Base-by-base conservation (phyloP, 2,113 vertebrate species). In the Penelope pileata region DNA sequence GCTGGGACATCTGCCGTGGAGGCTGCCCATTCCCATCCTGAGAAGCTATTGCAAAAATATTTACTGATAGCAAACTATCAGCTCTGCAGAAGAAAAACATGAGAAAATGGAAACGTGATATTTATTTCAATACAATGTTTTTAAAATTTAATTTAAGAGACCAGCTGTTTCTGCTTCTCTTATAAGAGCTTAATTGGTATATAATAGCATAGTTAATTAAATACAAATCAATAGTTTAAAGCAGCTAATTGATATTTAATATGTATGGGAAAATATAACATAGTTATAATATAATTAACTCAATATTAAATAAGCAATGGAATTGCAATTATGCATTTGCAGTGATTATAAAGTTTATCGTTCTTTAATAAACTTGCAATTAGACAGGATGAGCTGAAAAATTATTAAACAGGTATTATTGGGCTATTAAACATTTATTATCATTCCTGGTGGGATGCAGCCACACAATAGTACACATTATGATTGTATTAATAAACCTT, bases 221-320 rank as follows among this genome's bases (percentile, higher is more conserved):
- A 97, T 97, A 98, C 96, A 97, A 97, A 98, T 98, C 98, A 98
- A 98, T 98, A 98, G 94, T 96, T 96, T 97, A 97, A 98, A 98
- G 90, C 97, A 97, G 94, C 96, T 98, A 98, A 98, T 98, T 98
- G 98, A 98, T 98, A 97, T 97, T 98, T 98, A 98, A 98, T 98
- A 98, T 97, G 96, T 97, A 96, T 94, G 94, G 97, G 95, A 95
- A 91, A 91, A 97, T 97, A 94, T 90, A 94, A 96, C 93, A 97
- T 97, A 83, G 91, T 94, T 97, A 95, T 96, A 96, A 96, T 96
- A 97, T 96, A 97, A 98, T 98, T 97, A 97, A 97, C 86, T 97
- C 96, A 92, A 95, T 97, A 97, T 97, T 98, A 97, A 97, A 96
- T 97, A 97, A 97, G 96, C 97, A 97, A 88, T 97, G 97, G 97